Evolutionary conservation across 92 coral and sea anemone genomes (phyloP).

Genomic region (Scolanthus callimorphus): DNA sequence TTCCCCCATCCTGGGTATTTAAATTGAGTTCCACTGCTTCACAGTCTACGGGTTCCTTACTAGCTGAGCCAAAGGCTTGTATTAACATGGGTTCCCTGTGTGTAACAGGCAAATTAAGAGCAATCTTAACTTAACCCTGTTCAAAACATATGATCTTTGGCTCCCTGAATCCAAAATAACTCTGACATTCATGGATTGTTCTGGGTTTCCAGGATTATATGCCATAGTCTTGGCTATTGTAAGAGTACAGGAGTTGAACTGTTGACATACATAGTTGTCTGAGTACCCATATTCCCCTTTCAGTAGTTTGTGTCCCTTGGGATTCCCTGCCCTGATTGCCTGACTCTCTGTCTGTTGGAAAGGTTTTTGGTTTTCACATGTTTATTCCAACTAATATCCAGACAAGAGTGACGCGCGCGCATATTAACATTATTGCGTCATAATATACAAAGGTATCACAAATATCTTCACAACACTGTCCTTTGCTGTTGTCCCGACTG

Average conservation of each 20-base stretch:
- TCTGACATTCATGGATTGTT: constrained; percentile 33
- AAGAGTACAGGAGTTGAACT: constrained; percentile 35
- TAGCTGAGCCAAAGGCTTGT: constrained; percentile 51
- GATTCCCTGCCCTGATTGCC: not conserved
- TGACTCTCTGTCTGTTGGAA: not conserved
- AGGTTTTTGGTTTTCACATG: too few relatives aligned
- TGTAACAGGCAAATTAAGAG: constrained; percentile 22
- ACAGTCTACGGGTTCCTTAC: constrained; percentile 23
- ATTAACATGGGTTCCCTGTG: constrained; percentile 44
- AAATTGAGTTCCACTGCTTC: constrained; percentile 37
- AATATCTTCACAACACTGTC: too few relatives aligned
- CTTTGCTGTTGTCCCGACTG: too few relatives aligned
- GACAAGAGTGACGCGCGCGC: too few relatives aligned
- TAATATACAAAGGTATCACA: too few relatives aligned
- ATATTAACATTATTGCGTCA: too few relatives aligned
- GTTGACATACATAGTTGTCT: constrained; percentile 4
- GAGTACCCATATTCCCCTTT: not conserved
- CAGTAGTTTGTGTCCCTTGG: not conserved
- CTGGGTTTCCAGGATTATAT: constrained; percentile 15
- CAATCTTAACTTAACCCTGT: constrained; percentile 34
- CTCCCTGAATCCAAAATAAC: constrained; percentile 56
- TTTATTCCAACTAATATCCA: too few relatives aligned
- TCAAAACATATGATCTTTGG: constrained; percentile 49
- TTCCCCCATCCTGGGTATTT: constrained; percentile 14
- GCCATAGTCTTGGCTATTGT: constrained; percentile 50